These are phyloP conservation scores for Cranoglanis bouderius DNA, from an alignment of 2,113 vertebrate species.

Conservation along the genomic window DNA sequence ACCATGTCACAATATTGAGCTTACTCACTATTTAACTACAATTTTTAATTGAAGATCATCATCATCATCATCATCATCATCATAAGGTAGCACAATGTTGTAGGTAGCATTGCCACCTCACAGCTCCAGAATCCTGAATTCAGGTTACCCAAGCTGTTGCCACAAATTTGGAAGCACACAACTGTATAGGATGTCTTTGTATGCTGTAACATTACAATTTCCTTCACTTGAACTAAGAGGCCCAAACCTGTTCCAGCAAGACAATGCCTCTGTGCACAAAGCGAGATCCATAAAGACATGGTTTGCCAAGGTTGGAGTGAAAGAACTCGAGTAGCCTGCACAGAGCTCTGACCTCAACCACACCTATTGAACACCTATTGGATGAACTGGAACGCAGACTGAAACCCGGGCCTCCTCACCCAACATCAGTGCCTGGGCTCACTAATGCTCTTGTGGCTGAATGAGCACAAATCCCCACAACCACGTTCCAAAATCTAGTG, in stretches of 20 bases:
- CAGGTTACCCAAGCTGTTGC: too few species aligned
- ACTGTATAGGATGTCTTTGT: neutral
- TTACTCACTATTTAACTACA: neutral
- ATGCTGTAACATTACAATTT: neutral
- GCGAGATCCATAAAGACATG: neutral
- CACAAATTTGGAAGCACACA: neutral
- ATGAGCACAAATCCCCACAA: neutral
- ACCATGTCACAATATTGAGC: neutral
- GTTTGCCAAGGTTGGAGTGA: too few species aligned
- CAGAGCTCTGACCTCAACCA: neutral
- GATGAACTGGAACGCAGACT: neutral
- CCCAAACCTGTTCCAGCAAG: neutral
- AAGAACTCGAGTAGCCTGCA: neutral
- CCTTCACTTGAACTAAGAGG: neutral
- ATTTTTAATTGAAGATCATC: neutral
- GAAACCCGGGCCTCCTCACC: neutral
- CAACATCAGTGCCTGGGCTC: neutral
- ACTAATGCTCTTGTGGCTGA: neutral
- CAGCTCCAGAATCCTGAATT: neutral
- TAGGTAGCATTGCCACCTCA: neutral
- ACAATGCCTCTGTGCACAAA: neutral
- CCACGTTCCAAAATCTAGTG: neutral
- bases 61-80: too few species aligned
- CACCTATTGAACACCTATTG: neutral
- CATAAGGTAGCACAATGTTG: neutral